Conservation (phyloP, 2,888 invertebrate species). For the Geophilus truncorum region DNA sequence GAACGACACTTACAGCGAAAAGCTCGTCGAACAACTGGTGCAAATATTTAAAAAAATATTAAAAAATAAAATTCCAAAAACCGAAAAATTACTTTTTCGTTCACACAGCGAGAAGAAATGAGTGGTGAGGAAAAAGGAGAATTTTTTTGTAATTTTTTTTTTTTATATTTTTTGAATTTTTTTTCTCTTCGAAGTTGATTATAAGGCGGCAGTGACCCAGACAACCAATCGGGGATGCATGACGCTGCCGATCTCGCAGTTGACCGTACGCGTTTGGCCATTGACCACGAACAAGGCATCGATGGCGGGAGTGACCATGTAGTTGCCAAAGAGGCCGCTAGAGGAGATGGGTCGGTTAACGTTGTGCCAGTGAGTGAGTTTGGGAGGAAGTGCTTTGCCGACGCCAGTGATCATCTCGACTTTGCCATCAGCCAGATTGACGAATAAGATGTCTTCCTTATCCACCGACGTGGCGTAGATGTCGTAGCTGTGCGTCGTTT, state of each 20-base stretch:
- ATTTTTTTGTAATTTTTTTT: too few relatives aligned
- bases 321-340: slow-evolving; percentile 63
- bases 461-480: slow-evolving; percentile 66
- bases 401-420: slow-evolving; percentile 71
- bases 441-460: slow-evolving; percentile 65
- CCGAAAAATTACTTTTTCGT: neutral
- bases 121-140: neutral
- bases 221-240: slow-evolving; percentile 61
- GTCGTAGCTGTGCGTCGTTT: slow-evolving; percentile 66
- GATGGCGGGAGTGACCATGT: slow-evolving; percentile 65
- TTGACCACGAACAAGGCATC: slow-evolving; percentile 66
- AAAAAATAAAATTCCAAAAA: too few relatives aligned
- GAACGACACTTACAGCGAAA: too few relatives aligned
- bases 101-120: slow-evolving; percentile 7
- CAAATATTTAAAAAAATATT: neutral
- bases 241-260: slow-evolving; percentile 67
- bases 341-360: slow-evolving; percentile 62
- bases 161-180: too few relatives aligned
- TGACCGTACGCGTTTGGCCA: slow-evolving; percentile 64
- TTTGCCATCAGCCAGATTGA: slow-evolving; percentile 66
- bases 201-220: slow-evolving; percentile 55
- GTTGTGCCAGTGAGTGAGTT: slow-evolving; percentile 59
- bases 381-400: slow-evolving; percentile 57
- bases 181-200: too few relatives aligned
- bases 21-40: slow-evolving; percentile 14